A percentile compares a stretch with the other conserved stretches of the same genome.
Evolutionary conservation across 2,888 invertebrate species (phyloP).

Genomic region (Xanthia togata): DNA sequence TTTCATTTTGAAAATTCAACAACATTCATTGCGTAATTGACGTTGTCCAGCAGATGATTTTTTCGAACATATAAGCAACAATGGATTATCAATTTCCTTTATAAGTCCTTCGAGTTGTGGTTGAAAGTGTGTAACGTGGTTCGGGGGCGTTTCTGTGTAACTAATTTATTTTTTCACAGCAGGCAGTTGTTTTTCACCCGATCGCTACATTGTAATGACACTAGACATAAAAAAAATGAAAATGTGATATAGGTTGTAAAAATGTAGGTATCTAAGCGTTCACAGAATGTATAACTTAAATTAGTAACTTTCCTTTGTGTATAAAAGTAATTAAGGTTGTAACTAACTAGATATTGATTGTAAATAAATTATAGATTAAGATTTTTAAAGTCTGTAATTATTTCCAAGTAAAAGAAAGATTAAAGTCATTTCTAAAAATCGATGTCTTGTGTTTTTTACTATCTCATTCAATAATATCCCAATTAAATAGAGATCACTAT

Average conservation of each 20-base stretch:
- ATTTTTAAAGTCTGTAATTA: conserved; percentile 90
- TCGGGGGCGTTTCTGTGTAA: not conserved
- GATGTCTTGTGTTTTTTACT: conserved; percentile 50
- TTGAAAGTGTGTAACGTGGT: not conserved
- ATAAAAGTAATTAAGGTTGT: conserved; percentile 81
- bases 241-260: conserved; percentile 91
- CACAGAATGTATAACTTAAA: conserved; percentile 80
- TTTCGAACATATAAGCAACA: not conserved
- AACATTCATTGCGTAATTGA: not conserved
- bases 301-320: conserved; percentile 78
- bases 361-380: conserved; percentile 88
- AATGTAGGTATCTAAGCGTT: conserved; percentile 82
- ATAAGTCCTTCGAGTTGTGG: not conserved
- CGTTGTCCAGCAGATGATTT: not conserved
- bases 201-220: conserved; percentile 63
- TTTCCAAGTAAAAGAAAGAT: conserved; percentile 86
- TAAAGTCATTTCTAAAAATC: conserved; percentile 88
- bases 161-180: not conserved
- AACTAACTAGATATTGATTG: conserved; percentile 82
- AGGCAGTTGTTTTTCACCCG: conserved; percentile 45
- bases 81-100: not conserved
- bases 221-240: conserved; percentile 86
- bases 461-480: not conserved
- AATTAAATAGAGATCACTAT: not conserved
- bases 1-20: not conserved